These are phyloP conservation scores for Megaceryle alcyon DNA, from an alignment of 2,797 vertebrate genomes.

Conservation along the genomic window DNA sequence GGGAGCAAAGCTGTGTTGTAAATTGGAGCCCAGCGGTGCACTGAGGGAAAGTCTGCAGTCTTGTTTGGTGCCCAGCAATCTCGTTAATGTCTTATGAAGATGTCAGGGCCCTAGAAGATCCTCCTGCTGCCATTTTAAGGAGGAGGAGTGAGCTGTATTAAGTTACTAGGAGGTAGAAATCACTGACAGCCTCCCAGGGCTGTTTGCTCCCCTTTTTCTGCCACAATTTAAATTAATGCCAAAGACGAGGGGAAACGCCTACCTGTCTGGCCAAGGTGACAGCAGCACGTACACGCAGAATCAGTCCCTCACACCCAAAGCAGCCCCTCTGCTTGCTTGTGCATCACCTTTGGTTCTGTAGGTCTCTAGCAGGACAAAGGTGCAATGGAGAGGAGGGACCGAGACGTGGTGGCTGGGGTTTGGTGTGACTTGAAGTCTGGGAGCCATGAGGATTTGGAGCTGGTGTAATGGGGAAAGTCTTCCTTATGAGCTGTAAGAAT, in stretches of 20 bases:
- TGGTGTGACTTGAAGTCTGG: neutral
- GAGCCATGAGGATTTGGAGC: neutral
- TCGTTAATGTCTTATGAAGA: slow-evolving; percentile 50
- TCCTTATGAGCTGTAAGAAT: neutral
- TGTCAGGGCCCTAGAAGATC: neutral
- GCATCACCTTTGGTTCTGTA: accelerated
- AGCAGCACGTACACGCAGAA: accelerated
- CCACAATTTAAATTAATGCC: neutral
- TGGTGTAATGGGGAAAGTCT: neutral
- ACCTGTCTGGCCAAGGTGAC: neutral
- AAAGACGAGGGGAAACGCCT: neutral
- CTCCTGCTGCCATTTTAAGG: neutral
- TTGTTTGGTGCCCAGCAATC: slow-evolving; percentile 16
- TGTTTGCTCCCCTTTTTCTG: neutral
- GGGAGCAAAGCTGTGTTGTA: neutral
- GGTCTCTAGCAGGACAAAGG: neutral
- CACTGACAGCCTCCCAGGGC: neutral
- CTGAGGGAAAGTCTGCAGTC: neutral
- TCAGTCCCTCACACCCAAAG: neutral
- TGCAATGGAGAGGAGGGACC: neutral
- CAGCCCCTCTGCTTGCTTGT: accelerated
- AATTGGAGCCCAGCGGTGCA: neutral
- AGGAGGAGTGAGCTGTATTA: neutral
- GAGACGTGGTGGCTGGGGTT: neutral
- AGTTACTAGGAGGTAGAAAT: slow-evolving; percentile 13